phyloP scores from a whole-genome alignment of 2,797 vertebrate genomes.

The Muraenolepis orangiensis region DNA sequence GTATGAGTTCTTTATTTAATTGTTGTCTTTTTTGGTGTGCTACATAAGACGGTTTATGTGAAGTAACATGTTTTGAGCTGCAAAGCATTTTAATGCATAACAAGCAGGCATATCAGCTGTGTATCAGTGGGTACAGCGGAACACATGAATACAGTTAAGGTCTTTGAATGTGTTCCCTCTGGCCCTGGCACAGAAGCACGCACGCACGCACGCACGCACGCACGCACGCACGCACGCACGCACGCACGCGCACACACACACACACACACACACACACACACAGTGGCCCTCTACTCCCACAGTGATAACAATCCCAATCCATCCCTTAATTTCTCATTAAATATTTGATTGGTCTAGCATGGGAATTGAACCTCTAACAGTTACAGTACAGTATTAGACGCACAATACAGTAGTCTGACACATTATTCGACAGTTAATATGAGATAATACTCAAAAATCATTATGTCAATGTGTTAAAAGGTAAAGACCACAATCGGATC shows the following conservation, averaged over 20 bases:
- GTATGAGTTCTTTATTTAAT: neutral
- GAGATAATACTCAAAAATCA: neutral
- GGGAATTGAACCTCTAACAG: neutral
- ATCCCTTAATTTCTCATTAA: neutral
- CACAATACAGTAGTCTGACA: no score
- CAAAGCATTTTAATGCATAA: neutral
- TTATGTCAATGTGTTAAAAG: neutral
- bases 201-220: neutral
- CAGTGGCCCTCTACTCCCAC: neutral
- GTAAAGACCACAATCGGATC: neutral
- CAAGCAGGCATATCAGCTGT: neutral
- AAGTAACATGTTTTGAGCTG: neutral
- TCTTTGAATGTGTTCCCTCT: neutral
- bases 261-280: neutral
- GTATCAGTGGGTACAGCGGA: neutral
- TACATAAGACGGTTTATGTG: neutral
- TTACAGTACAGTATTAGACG: neutral
- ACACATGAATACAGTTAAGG: neutral
- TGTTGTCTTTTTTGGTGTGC: neutral
- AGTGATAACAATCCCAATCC: neutral
- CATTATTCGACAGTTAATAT: no score
- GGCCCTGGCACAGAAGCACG: neutral
- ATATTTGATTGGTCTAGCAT: neutral
- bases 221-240: neutral
- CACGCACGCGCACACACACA: neutral